Percentiles rank a stretch among this genome's conserved stretches.
Evolutionary conservation across 2,797 vertebrate genomes (phyloP).

Genomic region (Heliangelus exortis): DNA sequence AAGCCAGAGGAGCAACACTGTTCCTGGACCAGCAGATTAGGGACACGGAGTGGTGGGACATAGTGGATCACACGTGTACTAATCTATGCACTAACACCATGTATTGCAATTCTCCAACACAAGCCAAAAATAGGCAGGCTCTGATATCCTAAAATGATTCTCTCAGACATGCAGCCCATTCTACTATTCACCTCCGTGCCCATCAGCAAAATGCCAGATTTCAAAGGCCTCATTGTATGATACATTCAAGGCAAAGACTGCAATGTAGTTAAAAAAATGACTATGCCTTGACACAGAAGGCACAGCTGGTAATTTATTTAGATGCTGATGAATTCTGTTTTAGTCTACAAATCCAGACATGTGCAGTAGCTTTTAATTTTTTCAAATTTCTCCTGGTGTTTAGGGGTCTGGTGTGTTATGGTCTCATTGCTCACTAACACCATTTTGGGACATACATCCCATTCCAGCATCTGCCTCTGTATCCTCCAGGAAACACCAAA

Average conservation of each 20-base stretch:
- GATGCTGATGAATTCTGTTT: not conserved
- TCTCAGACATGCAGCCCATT: not conserved
- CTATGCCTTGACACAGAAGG: not conserved
- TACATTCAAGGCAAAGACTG: not conserved
- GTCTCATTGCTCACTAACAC: accelerated
- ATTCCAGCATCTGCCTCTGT: not conserved
- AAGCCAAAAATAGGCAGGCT: not conserved
- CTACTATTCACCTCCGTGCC: not conserved
- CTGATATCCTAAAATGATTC: not conserved
- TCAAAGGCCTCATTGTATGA: accelerated
- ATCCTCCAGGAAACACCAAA: not conserved
- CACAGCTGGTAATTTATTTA: not conserved
- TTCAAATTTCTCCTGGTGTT: not conserved
- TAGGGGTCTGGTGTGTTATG: not conserved
- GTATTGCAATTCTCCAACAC: not conserved
- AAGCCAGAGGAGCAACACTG: not conserved
- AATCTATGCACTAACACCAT: not conserved
- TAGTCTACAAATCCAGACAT: not conserved
- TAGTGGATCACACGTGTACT: not conserved
- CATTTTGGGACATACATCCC: accelerated
- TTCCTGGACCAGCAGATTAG: not conserved
- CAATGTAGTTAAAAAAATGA: not conserved
- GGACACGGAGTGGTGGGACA: not conserved
- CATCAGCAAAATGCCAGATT: not conserved
- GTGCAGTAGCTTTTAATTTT: not conserved